Evolutionary conservation across 2,888 invertebrate genomes (phyloP), one percentile per base, ranked within the genome.

Genomic region (Oscheius sp.): DNA sequence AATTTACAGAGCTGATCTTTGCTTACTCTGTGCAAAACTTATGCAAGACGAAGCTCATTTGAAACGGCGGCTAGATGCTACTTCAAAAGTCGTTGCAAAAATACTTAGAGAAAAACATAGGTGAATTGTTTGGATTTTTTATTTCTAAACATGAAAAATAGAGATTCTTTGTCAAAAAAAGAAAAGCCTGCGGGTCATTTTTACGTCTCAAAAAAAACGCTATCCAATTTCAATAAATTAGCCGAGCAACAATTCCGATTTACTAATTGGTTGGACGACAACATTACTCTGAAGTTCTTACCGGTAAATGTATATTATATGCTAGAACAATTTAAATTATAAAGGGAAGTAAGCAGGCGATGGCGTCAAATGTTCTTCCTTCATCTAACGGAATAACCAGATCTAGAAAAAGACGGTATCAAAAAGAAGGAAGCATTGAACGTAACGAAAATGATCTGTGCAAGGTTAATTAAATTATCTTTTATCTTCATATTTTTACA

Each of bases 1-100:
- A 35, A 29, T 58, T 45, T 63, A n/a, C 72, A 86, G 86, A 0
- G 66, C 52, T 7, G 85, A 87, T 45, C 73, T 87, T 41, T 87
- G 86, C 64, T 69, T 76, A 64, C 79, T 82, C 27, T 87, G 86
- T 61, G 74, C 84, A 16, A 56, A 69, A 27, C 71, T 74, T 29
- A 70, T 84, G 69, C 76, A 81, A 13, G 49, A 74, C 12, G 86
- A 84, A 25, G 83, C 78, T 1, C 72, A 75, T 21, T 84, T 82
- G 68, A 82, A 71, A 52, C 56, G 73, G 1, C 56, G 64, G 9
- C 69, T 86, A 6, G 81, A 82, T 16, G 74, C 78, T 0, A 79
- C 77, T 29, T 76, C 72, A 0, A 69, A 71, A 27, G 46, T 81
- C 45, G 79, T 76, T 0, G 29, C 52, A 2, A 73, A 66, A 43